Conservation (phyloP, 2,888 invertebrate genomes). For the Adineta ricciae region DNA sequence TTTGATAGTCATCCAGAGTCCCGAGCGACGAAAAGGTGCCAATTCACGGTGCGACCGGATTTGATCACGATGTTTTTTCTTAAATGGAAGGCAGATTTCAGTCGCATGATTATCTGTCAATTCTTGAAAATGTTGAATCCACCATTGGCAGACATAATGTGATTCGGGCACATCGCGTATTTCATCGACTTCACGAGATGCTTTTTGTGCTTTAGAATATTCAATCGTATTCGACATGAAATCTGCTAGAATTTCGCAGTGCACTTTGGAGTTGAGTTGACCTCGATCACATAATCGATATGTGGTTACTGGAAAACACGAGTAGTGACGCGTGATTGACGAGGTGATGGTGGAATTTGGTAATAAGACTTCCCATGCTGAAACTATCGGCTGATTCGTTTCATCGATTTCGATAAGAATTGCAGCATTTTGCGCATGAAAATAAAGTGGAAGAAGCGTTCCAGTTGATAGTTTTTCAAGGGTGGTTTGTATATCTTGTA, state of each 20-base stretch:
- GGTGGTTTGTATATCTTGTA: too few relatives aligned
- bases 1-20: not conserved
- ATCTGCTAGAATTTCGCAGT: not conserved
- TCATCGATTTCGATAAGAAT: too few relatives aligned
- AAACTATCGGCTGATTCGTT: too few relatives aligned
- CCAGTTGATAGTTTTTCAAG: too few relatives aligned
- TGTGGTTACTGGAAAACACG: too few relatives aligned
- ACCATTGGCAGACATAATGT: not conserved
- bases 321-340: too few relatives aligned
- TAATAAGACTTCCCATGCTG: too few relatives aligned
- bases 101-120: not conserved
- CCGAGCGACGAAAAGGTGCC: not conserved
- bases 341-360: too few relatives aligned
- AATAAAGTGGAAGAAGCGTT: too few relatives aligned
- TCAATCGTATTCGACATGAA: not conserved
- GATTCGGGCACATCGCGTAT: not conserved
- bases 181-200: not conserved
- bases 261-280: not conserved
- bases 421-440: too few relatives aligned
- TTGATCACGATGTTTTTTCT: slow-evolving; percentile 9
- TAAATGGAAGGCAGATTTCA: not conserved
- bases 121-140: not conserved
- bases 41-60: not conserved
- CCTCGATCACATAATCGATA: too few relatives aligned
- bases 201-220: not conserved